Conservation (phyloP, 2,888 invertebrate species). For the Lottia gigantea region DNA sequence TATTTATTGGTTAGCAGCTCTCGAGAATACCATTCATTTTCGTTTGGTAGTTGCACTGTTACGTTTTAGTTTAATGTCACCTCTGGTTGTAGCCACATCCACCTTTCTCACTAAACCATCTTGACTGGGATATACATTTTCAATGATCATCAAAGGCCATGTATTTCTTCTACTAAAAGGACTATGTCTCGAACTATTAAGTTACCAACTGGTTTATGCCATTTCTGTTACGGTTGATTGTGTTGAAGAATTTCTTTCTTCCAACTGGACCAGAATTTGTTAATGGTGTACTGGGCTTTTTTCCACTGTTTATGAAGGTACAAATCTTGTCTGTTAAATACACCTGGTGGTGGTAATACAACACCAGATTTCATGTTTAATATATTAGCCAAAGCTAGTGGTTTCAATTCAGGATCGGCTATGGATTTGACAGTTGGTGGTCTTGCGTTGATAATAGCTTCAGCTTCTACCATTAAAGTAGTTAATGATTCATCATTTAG, state of each 20-base stretch:
- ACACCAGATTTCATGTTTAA: constrained; percentile 22
- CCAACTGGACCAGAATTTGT: too few relatives aligned
- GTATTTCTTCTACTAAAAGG: constrained; percentile 32
- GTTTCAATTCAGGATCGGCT: constrained; percentile 12
- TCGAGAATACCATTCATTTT: too few relatives aligned
- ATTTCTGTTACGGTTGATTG: too few relatives aligned
- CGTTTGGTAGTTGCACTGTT: too few relatives aligned
- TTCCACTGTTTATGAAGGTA: too few relatives aligned
- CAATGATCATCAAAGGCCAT: constrained; percentile 29
- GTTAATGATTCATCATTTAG: constrained; percentile 27
- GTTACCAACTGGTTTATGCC: constrained; percentile 26
- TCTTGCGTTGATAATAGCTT: constrained; percentile 31
- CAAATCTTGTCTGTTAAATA: constrained; percentile 19
- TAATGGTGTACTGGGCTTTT: too few relatives aligned
- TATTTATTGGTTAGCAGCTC: too few relatives aligned
- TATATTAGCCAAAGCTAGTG: constrained; percentile 27
- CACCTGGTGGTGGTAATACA: constrained; percentile 21
- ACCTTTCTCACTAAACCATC: constrained; percentile 33
- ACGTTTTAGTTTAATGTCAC: too few relatives aligned
- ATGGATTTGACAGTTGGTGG: constrained; percentile 25
- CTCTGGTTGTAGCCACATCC: constrained; percentile 9
- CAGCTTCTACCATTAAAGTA: constrained; percentile 31
- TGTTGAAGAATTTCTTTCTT: too few relatives aligned
- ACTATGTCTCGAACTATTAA: constrained; percentile 37
- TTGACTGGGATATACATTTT: constrained; percentile 13